phyloP scores from a whole-genome alignment of 2,888 invertebrate genomes.

The Drosophila meridiana region DNA sequence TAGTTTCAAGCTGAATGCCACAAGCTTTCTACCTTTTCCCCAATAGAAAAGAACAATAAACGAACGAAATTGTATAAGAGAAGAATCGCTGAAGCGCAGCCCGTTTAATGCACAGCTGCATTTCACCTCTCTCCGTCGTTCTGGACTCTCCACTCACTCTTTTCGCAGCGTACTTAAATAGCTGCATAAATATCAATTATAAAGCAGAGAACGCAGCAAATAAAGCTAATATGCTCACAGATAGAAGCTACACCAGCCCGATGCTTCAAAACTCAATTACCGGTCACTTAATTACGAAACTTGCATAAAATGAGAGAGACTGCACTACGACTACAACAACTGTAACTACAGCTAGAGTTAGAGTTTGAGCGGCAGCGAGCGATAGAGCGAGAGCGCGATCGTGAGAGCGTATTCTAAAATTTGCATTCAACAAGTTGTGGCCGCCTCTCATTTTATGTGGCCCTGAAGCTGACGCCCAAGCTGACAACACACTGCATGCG shows the following conservation, averaged over 20 bases:
- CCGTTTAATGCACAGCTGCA: conserved; percentile 27
- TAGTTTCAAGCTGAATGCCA: conserved; percentile 57
- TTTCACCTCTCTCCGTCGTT: conserved; percentile 19
- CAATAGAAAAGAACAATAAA: conserved; percentile 25
- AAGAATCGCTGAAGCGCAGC: conserved; percentile 66
- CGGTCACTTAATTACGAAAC: conserved; percentile 72
- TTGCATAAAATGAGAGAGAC: conserved; percentile 29
- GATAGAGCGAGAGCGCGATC: conserved; percentile 8
- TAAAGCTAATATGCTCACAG: conserved; percentile 37
- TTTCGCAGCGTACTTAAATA: conserved; percentile 56
- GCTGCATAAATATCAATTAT: conserved; percentile 80
- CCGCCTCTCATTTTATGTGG: conserved; percentile 36
- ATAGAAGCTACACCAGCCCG: conserved; percentile 30
- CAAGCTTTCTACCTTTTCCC: conserved; percentile 44
- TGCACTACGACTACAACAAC: background rate
- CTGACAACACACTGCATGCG: conserved; percentile 42
- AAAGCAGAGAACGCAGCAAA: conserved; percentile 50
- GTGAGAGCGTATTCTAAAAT: conserved; percentile 51
- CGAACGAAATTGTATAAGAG: conserved; percentile 46
- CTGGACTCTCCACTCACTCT: background rate
- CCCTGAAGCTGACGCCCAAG: conserved; percentile 65
- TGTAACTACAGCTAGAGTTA: background rate
- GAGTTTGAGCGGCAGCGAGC: conserved; percentile 1
- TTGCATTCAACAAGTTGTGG: conserved; percentile 69
- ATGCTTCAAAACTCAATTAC: conserved; percentile 73